These are phyloP conservation scores for Aphelinus certus DNA, from an alignment of 1,140 invertebrate genomes.

Conservation along the genomic window DNA sequence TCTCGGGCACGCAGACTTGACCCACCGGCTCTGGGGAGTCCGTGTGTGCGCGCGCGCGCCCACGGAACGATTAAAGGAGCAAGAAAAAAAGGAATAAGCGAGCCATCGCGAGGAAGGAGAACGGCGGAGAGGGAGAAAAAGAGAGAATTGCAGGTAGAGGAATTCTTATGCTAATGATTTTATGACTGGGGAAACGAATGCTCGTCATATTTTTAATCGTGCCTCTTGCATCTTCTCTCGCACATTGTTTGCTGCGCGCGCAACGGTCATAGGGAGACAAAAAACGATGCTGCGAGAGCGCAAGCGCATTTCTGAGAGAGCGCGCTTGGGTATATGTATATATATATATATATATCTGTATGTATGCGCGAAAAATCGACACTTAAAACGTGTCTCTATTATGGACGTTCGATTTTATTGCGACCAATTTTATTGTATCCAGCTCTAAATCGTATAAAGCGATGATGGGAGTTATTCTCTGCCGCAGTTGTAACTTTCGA, in stretches of 20 bases:
- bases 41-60: no score
- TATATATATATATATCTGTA: not conserved
- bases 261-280: no score
- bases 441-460: no score
- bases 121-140: constrained; percentile 20
- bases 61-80: constrained; percentile 40
- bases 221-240: constrained; percentile 53
- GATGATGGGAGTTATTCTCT: no score
- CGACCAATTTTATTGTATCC: constrained; percentile 12
- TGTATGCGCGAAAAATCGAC: constrained; percentile 47
- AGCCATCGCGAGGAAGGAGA: not conserved
- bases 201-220: constrained; percentile 68
- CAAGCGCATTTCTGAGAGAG: not conserved
- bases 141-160: constrained; percentile 60
- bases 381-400: constrained; percentile 20
- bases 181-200: constrained; percentile 67
- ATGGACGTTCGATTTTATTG: constrained; percentile 21
- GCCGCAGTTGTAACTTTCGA: no score
- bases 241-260: constrained; percentile 23
- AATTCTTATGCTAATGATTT: constrained; percentile 69
- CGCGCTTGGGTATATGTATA: no score
- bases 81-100: not conserved
- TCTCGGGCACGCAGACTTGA: constrained; percentile 28
- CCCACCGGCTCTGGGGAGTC: constrained; percentile 34
- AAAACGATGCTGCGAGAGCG: not conserved